Conservation (phyloP, 2,113 vertebrate species). For the Heloderma charlesbogerti region DNA sequence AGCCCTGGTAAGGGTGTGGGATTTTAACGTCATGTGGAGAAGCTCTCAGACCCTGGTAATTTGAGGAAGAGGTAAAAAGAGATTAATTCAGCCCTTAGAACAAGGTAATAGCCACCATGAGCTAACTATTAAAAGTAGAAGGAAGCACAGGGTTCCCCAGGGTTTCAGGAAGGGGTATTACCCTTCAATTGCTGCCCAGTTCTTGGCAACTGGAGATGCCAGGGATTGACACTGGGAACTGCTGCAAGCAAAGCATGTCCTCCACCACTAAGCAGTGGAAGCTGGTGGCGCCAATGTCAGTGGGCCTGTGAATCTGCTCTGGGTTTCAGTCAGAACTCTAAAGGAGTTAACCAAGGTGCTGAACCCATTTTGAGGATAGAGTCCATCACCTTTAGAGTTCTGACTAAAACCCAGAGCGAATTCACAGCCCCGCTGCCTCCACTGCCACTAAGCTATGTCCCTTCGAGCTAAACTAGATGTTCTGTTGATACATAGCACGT, state of each 20-base stretch:
- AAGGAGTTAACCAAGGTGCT: no score
- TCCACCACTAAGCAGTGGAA: no score
- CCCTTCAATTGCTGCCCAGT: background rate
- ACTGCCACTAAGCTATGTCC: background rate
- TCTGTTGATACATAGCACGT: background rate
- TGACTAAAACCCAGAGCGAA: no score
- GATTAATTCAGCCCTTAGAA: background rate
- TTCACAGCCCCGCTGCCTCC: no score
- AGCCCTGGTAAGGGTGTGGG: no score
- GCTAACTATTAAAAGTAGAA: background rate
- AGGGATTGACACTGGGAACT: background rate
- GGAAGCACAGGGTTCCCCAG: background rate
- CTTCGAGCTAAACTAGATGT: background rate
- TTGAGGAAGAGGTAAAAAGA: background rate
- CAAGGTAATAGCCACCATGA: background rate
- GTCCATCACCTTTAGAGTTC: no score
- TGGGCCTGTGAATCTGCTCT: no score
- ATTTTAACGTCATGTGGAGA: no score
- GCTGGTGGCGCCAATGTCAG: no score
- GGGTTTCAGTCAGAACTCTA: no score
- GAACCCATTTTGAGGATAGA: no score
- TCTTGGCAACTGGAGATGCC: background rate
- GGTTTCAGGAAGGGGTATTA: background rate
- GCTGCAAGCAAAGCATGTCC: no score
- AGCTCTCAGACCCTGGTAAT: background rate